A percentile compares a stretch with the other conserved stretches of the same genome.
Conservation (phyloP, 2,888 invertebrate genomes). For the Germaria angustata region DNA sequence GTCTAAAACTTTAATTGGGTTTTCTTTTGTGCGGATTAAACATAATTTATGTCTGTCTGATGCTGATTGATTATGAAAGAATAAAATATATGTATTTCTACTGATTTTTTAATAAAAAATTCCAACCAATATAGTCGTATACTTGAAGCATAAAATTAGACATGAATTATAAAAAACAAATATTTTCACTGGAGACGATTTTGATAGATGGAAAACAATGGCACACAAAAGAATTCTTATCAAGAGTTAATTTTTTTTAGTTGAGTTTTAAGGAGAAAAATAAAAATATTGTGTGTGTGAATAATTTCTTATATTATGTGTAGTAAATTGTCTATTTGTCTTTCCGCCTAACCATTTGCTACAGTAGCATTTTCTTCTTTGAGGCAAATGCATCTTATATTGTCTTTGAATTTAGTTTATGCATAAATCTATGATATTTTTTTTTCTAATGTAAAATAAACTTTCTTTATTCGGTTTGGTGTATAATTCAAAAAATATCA, state of each 20-base stretch:
- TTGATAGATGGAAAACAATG: constrained; percentile 32
- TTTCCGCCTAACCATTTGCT: neutral
- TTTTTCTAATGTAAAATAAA: constrained; percentile 26
- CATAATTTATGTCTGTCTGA: constrained; percentile 51
- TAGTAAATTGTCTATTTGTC: constrained; percentile 9
- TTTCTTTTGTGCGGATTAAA: constrained; percentile 30
- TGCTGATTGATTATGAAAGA: constrained; percentile 61
- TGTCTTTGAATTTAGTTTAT: constrained; percentile 58
- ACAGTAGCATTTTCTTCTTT: constrained; percentile 56
- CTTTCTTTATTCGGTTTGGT: constrained; percentile 57
- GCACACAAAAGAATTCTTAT: constrained; percentile 1
- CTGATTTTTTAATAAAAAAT: neutral
- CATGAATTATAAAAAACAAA: constrained; percentile 42
- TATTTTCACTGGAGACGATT: neutral
- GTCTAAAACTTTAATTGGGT: constrained; percentile 30
- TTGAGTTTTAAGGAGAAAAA: neutral
- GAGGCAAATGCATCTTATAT: constrained; percentile 35
- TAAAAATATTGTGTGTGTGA: neutral
- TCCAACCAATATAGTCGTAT: too few relatives aligned
- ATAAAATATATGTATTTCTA: constrained; percentile 37
- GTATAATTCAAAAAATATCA: constrained; percentile 44
- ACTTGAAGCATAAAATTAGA: neutral
- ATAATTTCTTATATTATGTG: neutral
- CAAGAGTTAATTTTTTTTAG: neutral
- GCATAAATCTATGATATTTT: constrained; percentile 58